A percentile compares a stretch with the other conserved stretches of the same genome.
Conservation (phyloP, 2,113 vertebrate genomes). For the Aspidoscelis tigris region DNA sequence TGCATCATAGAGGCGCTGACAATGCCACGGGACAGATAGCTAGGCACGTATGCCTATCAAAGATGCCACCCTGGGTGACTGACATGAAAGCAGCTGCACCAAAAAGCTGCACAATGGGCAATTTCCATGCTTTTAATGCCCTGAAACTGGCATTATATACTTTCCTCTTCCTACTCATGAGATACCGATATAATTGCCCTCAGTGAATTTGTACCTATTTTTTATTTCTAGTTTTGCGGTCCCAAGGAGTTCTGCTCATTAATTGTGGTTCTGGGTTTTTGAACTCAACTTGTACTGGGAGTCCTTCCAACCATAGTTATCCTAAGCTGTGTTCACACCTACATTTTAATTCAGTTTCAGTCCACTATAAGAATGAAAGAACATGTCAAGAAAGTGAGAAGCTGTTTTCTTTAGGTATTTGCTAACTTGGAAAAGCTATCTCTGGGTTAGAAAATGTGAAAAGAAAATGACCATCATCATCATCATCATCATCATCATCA, state of each 20-base stretch:
- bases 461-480: too few species aligned
- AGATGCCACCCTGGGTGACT: neutral
- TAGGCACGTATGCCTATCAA: slow-evolving; percentile 13
- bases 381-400: too few species aligned
- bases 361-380: too few species aligned
- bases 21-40: slow-evolving; percentile 24
- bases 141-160: neutral
- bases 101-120: neutral
- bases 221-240: neutral
- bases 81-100: neutral
- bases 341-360: too few species aligned
- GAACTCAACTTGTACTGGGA: neutral
- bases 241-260: too few species aligned
- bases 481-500: too few species aligned
- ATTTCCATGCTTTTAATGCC: neutral
- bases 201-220: neutral
- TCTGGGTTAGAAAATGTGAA: too few species aligned
- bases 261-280: too few species aligned
- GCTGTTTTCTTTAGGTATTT: too few species aligned
- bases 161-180: neutral
- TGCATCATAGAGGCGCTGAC: slow-evolving; percentile 38
- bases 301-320: neutral
- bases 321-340: too few species aligned
- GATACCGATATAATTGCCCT: neutral
- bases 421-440: too few species aligned